Evolutionary conservation across 2,888 invertebrate species (phyloP).

Genomic region (Hemicrepidius hirtus): DNA sequence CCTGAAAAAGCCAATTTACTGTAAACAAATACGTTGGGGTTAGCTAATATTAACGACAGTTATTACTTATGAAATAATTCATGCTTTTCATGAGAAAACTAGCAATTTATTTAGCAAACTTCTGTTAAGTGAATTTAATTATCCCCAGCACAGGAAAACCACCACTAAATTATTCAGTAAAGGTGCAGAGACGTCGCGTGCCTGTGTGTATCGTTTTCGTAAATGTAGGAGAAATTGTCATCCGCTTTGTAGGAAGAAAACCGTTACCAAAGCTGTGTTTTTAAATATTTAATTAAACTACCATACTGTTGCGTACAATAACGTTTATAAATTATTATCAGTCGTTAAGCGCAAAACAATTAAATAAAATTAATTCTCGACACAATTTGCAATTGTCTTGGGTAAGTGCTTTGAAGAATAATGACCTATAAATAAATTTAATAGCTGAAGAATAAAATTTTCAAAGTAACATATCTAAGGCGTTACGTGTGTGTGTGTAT

Average conservation of each 20-base stretch:
- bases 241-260: slow-evolving; percentile 19
- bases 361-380: slow-evolving; percentile 1
- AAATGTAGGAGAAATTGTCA: slow-evolving; percentile 32
- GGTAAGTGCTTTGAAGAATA: background rate
- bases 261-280: slow-evolving; percentile 10
- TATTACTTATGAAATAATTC: no score
- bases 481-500: slow-evolving; percentile 24
- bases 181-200: slow-evolving; percentile 30
- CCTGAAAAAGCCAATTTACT: no score
- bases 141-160: slow-evolving; percentile 8
- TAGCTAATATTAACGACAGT: no score
- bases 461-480: slow-evolving; percentile 23
- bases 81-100: no score
- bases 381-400: background rate
- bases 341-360: background rate
- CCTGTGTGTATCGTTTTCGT: slow-evolving; percentile 15
- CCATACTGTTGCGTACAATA: background rate
- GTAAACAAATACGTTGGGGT: no score
- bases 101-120: no score
- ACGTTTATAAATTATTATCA: no score
- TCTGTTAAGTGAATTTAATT: no score
- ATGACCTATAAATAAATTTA: slow-evolving; percentile 12
- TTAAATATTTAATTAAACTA: slow-evolving; percentile 1
- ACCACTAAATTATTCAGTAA: slow-evolving; percentile 27
- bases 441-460: slow-evolving; percentile 4